phyloP scores from a whole-genome alignment of 2,113 vertebrate genomes.

The Syrrhaptes paradoxus region DNA sequence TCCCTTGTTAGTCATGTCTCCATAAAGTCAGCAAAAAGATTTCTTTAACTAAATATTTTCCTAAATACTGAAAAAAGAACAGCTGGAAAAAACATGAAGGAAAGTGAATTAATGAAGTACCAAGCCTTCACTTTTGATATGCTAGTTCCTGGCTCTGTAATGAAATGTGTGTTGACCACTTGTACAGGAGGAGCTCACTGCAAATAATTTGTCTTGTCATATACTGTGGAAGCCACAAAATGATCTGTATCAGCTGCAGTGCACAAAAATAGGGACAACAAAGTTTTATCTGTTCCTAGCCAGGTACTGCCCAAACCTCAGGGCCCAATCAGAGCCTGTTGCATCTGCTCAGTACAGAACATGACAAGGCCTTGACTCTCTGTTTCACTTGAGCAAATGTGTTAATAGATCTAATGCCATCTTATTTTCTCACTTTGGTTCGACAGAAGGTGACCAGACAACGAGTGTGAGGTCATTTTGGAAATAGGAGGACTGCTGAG shows the following conservation, averaged over 20 bases:
- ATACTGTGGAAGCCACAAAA: conserved; percentile 16
- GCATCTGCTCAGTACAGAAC: conserved; percentile 46
- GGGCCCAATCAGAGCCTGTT: conserved; percentile 57
- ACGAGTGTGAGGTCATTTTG: conserved; percentile 76
- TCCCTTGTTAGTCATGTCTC: neutral
- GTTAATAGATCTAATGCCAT: conserved; percentile 90
- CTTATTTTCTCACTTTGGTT: conserved; percentile 89
- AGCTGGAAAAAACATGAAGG: neutral
- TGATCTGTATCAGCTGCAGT: neutral
- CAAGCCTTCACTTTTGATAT: conserved; percentile 31
- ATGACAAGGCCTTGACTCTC: conserved; percentile 66
- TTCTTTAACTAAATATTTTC: neutral
- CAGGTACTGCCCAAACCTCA: conserved; percentile 31
- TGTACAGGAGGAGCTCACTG: neutral
- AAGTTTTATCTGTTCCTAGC: conserved; percentile 46
- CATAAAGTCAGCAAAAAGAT: neutral
- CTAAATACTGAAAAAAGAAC: neutral
- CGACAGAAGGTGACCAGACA: conserved; percentile 80
- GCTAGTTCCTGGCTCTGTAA: neutral
- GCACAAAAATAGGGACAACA: neutral
- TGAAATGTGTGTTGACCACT: conserved; percentile 33
- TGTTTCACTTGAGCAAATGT: conserved; percentile 82
- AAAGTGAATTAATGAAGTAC: conserved; percentile 21
- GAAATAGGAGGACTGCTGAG: conserved; percentile 69
- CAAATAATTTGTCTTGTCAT: conserved; percentile 58